These are phyloP conservation scores for Cheilosia pagana DNA, from an alignment of 2,888 invertebrate genomes.

Conservation along the genomic window DNA sequence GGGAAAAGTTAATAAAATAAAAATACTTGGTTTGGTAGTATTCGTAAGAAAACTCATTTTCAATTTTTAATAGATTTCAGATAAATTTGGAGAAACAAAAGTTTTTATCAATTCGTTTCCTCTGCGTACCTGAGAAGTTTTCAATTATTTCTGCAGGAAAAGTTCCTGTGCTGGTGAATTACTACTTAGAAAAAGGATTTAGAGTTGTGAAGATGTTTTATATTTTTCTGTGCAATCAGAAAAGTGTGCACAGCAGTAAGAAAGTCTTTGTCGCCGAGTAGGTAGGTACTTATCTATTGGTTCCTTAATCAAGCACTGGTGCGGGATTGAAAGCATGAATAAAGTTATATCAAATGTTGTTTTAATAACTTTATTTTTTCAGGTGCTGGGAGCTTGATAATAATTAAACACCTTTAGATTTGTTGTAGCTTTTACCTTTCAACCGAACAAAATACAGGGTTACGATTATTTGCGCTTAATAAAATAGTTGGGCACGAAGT, in stretches of 20 bases:
- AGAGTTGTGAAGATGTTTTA: not conserved
- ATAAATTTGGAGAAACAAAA: conserved; percentile 5
- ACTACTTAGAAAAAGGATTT: not conserved
- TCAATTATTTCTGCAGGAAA: not conserved
- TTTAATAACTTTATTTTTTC: no score
- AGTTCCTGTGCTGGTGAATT: not conserved
- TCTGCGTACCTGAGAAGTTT: not conserved
- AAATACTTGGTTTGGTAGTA: not conserved
- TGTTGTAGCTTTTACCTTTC: no score
- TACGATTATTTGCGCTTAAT: no score
- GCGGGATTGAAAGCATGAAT: no score
- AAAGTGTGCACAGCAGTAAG: not conserved
- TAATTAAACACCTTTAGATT: no score
- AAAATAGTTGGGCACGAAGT: no score
- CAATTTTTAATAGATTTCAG: conserved; percentile 25
- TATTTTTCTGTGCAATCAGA: not conserved
- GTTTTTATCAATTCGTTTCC: conserved; percentile 12
- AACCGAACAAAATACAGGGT: no score
- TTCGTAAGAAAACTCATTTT: conserved; percentile 1
- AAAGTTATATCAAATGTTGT: no score
- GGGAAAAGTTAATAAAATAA: conserved; percentile 10
- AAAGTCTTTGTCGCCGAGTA: not conserved
- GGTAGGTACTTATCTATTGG: no score
- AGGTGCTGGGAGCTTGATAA: no score
- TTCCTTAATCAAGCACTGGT: no score